phyloP scores from a whole-genome alignment of 2,113 vertebrate species.

The Dinomys branickii region DNA sequence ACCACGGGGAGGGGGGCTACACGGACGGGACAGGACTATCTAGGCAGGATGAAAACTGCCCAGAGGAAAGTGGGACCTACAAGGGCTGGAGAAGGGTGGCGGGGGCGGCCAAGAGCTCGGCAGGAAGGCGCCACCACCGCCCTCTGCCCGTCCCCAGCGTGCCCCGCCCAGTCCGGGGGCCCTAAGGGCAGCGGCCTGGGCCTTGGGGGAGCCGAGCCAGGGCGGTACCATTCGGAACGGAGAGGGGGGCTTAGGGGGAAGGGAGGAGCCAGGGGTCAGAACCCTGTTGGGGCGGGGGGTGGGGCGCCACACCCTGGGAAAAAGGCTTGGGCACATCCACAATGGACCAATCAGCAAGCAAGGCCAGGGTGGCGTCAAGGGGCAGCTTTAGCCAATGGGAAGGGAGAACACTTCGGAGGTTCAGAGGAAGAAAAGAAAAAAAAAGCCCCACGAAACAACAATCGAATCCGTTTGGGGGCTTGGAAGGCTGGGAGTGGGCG shows the following conservation, averaged over 20 bases:
- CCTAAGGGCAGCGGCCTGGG: conserved; percentile 78
- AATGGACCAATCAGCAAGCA: conserved; percentile 77
- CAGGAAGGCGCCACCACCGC: conserved; percentile 81
- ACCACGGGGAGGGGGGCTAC: conserved; percentile 5
- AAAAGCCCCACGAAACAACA: conserved; percentile 78
- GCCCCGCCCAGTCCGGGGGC: conserved; percentile 83
- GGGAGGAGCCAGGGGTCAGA: conserved; percentile 80
- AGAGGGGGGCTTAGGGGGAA: conserved; percentile 65
- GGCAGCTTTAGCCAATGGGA: conserved; percentile 79
- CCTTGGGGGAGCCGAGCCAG: conserved; percentile 72
- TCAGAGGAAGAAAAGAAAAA: conserved; percentile 82
- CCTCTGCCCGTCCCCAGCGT: conserved; percentile 74
- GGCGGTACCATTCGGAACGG: conserved; percentile 78
- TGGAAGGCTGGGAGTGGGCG: conserved; percentile 56
- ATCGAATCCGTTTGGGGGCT: conserved; percentile 76
- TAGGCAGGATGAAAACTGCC: conserved; percentile 34
- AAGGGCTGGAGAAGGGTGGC: conserved; percentile 54
- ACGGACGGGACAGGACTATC: conserved; percentile 69
- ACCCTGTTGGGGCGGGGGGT: conserved; percentile 69
- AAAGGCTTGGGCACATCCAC: conserved; percentile 81
- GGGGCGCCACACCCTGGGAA: conserved; percentile 82
- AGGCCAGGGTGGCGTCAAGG: conserved; percentile 80
- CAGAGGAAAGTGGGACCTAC: conserved; percentile 69
- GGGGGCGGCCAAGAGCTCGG: conserved; percentile 67
- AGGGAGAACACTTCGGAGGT: conserved; percentile 82